Conservation (phyloP, 1,140 invertebrate species). For the Sycobia sp. region DNA sequence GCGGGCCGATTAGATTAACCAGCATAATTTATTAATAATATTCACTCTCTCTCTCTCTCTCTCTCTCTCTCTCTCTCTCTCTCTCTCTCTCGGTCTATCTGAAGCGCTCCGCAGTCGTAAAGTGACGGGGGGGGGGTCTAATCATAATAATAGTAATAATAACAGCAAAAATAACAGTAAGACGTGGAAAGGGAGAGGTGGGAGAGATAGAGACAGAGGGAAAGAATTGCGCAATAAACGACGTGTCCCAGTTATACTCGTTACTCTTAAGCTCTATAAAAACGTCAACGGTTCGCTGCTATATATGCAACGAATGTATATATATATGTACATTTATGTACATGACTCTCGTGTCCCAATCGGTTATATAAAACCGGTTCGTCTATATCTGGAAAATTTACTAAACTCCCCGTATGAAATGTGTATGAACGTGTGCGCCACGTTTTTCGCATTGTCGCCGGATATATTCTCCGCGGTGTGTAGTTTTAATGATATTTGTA, state of each 20-base stretch:
- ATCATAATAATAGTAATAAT: too few species aligned
- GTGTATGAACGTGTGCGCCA: too few species aligned
- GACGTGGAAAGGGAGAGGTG: too few species aligned
- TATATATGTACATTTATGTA: background rate
- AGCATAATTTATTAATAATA: too few species aligned
- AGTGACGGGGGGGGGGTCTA: too few species aligned
- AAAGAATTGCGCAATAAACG: conserved; percentile 23
- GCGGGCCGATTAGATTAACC: too few species aligned
- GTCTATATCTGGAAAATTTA: conserved; percentile 24
- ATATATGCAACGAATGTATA: conserved; percentile 12
- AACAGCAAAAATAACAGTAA: too few species aligned
- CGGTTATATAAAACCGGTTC: conserved; percentile 15
- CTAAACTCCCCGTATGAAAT: conserved; percentile 19
- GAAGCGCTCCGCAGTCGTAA: too few species aligned
- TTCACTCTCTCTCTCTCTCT: too few species aligned
- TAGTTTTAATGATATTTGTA: conserved; percentile 6
- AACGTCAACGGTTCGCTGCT: conserved; percentile 8
- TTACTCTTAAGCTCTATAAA: conserved; percentile 22
- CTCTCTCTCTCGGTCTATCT: too few species aligned
- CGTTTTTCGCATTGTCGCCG: conserved; percentile 9
- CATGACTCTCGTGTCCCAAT: background rate
- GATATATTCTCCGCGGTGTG: conserved; percentile 4
- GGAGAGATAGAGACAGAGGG: background rate
- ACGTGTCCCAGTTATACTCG: conserved; percentile 21
- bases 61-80: too few species aligned